Evolutionary conservation across 2,113 vertebrate species (phyloP), one percentile per base, ranked within the genome.

Genomic region (Tympanuchus pallidicinctus): DNA sequence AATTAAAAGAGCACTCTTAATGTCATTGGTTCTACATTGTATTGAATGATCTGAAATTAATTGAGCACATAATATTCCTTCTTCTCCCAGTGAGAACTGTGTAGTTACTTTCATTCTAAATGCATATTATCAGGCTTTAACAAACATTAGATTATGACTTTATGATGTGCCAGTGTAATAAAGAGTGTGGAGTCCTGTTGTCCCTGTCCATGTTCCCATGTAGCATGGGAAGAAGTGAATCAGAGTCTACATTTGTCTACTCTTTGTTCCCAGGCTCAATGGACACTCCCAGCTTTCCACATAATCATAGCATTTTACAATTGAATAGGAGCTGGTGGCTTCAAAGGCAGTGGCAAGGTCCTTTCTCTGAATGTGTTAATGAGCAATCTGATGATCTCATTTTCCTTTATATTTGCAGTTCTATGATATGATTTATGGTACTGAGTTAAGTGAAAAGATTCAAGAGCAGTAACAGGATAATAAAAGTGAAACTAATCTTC

Each of bases 141-240:
- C 24, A 77, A 88, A 59, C 52, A 52, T n/a, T 85, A 82, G 75
- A 27, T 34, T 6, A 61, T n/a, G 3, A 45, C 10, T n/a, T 43
- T 28, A 13, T 43, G 34, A 56, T 47, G 5, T 65, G 10, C 7
- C 34, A 72, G 0, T 20, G 1, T 47, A 69, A 85, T 47, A 14
- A 25, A 45, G 81, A n/a, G 0, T 17, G 2, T 79, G 22, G 16
- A 71, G 7, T 65, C 4, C 0, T 17, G 5, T 40, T 69, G 11
- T 34, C 25, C 22, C 6, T 75, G 40, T 10, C 9, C 28, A 17
- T 14, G 79, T 38, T 38, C 38, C 38, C 38, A 38, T 38, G 21
- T 30, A 87, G 21, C 13, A 27, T 1, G 3, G 34, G 20, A 91
- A 92, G 43, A 4, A 4, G 7, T 4, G 4, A 67, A 43, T 16